These are phyloP conservation scores for Dynastes maya DNA, from an alignment of 2,888 invertebrate genomes.

Conservation along the genomic window DNA sequence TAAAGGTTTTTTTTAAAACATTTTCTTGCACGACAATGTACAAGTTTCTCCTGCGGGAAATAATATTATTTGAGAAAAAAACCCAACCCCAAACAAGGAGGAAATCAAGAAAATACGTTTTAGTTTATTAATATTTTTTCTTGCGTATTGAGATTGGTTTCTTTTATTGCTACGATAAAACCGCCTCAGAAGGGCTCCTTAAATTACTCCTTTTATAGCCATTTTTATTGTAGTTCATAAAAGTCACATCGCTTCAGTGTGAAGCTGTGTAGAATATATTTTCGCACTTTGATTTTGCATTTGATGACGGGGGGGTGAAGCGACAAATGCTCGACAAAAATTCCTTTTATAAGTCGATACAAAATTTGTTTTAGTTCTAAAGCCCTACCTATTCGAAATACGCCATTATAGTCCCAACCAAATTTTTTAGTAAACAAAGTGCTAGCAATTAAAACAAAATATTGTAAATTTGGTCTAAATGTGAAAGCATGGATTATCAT, in stretches of 20 bases:
- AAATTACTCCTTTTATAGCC: not conserved
- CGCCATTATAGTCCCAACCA: no score
- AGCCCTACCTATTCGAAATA: not conserved
- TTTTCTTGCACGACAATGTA: no score
- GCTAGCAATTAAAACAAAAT: no score
- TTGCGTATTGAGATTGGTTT: not conserved
- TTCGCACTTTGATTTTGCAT: not conserved
- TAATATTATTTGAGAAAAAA: not conserved
- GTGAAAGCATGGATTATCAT: no score
- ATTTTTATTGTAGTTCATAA: constrained; percentile 2
- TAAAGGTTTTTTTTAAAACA: not conserved
- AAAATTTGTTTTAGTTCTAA: not conserved
- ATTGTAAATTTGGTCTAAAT: no score
- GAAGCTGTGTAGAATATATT: constrained; percentile 7
- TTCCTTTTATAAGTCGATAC: not conserved
- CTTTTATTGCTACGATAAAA: constrained; percentile 18
- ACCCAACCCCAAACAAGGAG: no score
- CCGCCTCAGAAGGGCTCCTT: not conserved
- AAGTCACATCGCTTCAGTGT: not conserved
- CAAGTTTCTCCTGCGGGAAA: not conserved
- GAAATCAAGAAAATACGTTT: not conserved
- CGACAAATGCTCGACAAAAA: not conserved
- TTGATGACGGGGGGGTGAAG: not conserved
- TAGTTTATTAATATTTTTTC: not conserved
- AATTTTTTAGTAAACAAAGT: no score